Conservation (phyloP, 2,113 vertebrate genomes). For the Acanthochromis polyacanthus region DNA sequence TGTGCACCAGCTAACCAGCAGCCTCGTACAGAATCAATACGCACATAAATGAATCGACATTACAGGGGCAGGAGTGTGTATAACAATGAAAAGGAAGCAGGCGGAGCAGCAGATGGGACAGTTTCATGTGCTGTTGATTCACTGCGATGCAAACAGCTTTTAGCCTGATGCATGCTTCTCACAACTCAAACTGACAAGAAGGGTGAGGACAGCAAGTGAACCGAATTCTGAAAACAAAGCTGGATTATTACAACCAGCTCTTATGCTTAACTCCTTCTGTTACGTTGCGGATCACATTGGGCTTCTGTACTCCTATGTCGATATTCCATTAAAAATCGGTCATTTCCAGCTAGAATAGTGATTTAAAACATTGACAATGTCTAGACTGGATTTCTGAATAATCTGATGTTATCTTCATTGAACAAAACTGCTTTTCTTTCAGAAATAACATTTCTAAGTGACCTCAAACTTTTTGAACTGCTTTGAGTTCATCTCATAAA, state of each 20-base stretch:
- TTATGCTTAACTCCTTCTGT: neutral
- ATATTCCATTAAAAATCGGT: no score
- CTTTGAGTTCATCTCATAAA: no score
- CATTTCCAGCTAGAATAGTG: no score
- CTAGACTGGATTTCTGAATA: no score
- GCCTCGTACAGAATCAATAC: slow-evolving; percentile 47
- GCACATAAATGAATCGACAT: slow-evolving; percentile 39
- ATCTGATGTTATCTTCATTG: no score
- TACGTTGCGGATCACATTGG: no score
- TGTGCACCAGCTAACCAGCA: slow-evolving; percentile 1
- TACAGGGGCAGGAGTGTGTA: slow-evolving; percentile 30
- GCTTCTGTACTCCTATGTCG: no score
- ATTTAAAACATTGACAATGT: no score
- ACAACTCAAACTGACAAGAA: slow-evolving; percentile 60
- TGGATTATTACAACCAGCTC: slow-evolving; percentile 5
- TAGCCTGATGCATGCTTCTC: slow-evolving; percentile 60
- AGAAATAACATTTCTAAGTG: no score
- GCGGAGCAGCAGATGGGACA: slow-evolving; percentile 61
- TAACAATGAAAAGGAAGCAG: slow-evolving; percentile 42
- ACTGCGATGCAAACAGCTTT: slow-evolving; percentile 58
- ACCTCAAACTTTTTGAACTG: no score
- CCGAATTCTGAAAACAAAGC: slow-evolving; percentile 24
- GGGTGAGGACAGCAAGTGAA: slow-evolving; percentile 11
- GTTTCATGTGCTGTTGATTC: slow-evolving; percentile 66
- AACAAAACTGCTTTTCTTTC: no score